Evolutionary conservation across 2,888 invertebrate genomes (phyloP), one percentile per base, ranked within the genome.

Genomic region (Athalia circularis): DNA sequence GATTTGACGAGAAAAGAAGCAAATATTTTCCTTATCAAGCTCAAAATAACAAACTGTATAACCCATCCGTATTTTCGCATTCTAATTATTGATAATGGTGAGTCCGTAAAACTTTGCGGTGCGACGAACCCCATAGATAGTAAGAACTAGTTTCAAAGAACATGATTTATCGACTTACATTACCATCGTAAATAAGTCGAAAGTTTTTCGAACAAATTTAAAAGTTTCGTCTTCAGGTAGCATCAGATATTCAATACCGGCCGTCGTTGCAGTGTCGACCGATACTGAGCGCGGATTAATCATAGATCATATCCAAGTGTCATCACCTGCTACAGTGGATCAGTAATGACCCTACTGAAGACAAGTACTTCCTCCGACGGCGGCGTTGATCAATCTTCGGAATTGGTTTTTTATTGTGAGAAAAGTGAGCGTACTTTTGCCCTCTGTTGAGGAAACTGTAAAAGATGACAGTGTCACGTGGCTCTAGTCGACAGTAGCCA

Each of bases 331-430:
- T 87, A 85, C 75, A 85, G 83, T 86, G 83, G 89, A 87, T 88
- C 87, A 89, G 88, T 88, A 84, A 85, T 86, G 86, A 86, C 83
- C 89, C 88, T 81, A 89, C 89, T 88, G 88, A 86, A 84, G 88
- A 88, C 88, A 78, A 62, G 11, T 45, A 52, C 8, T 0, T 0
- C 0, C 0, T 4, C 45, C 9, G 4, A 13, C 64, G 6, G 47
- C 9, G 11, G 45, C 50, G 54, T 78, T 78, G 80, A 81, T 81
- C 6, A 48, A 7, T 15, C 15, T 43, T 7, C 64, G 48, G 47
- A 8, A 9, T 6, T 29, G 3, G 47, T 43, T 57, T 81, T 77
- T 57, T 50, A 4, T 54, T 70, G 75, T 68, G 86, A 72, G 85
- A 84, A 79, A 8, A 11, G 8, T 43, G 43, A 13, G 4, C 13